Percentiles rank a stretch among this genome's conserved stretches.
These are phyloP conservation scores for Corticium candelabrum DNA, from an alignment of 37 sponge, comb jelly and placozoan genomes.

Conservation along the genomic window DNA sequence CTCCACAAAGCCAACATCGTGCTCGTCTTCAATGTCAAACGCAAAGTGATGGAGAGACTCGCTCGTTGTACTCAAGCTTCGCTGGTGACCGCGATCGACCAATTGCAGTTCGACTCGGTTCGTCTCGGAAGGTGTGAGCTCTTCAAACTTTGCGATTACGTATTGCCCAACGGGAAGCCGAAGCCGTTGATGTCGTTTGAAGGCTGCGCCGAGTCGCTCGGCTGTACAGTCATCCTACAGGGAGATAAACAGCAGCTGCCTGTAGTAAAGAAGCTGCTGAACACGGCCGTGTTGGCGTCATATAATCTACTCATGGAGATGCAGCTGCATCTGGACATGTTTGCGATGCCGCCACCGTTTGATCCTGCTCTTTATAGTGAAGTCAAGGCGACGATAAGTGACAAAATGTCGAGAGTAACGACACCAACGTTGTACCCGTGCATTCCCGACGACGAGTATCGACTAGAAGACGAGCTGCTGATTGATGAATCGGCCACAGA, in stretches of 20 bases:
- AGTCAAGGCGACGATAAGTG: background rate
- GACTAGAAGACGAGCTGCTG: too few species aligned
- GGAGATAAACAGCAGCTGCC: slow-evolving; percentile 51
- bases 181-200: slow-evolving; percentile 92
- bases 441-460: too few species aligned
- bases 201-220: slow-evolving; percentile 52
- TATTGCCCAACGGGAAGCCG: slow-evolving; percentile 44
- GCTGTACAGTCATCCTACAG: slow-evolving; percentile 68
- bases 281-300: slow-evolving; percentile 51
- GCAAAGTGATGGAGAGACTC: slow-evolving; percentile 63
- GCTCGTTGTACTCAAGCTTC: slow-evolving; percentile 67
- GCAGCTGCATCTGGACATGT: slow-evolving; percentile 46
- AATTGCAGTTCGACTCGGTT: slow-evolving; percentile 48
- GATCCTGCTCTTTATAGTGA: slow-evolving; percentile 2
- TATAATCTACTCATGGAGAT: slow-evolving; percentile 72
- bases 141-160: slow-evolving; percentile 57
- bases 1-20: slow-evolving; percentile 66
- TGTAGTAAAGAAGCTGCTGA: slow-evolving; percentile 67
- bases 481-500: too few species aligned
- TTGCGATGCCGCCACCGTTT: slow-evolving; percentile 34
- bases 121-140: slow-evolving; percentile 73
- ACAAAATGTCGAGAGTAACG: too few species aligned
- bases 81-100: slow-evolving; percentile 64
- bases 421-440: too few species aligned
- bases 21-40: slow-evolving; percentile 80